Conservation (phyloP, 2,797 vertebrate genomes). For the Xerus rutilus region DNA sequence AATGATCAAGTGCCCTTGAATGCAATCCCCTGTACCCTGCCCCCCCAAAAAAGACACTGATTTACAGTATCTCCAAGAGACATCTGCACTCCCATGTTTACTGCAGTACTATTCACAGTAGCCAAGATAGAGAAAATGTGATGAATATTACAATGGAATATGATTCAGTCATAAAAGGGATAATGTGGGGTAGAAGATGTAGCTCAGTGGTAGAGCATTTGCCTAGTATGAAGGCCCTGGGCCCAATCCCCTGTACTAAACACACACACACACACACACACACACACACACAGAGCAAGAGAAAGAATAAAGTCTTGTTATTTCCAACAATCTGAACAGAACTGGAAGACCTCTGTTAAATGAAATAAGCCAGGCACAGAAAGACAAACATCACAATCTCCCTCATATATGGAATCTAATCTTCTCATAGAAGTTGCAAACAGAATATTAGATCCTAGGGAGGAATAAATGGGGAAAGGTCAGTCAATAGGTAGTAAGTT, state of each 20-base stretch:
- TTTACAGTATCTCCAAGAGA: background rate
- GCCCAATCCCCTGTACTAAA: background rate
- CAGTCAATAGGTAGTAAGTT: no score
- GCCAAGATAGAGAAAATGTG: no score
- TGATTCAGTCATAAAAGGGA: no score
- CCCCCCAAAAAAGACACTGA: no score
- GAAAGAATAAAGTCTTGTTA: background rate
- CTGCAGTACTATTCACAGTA: background rate
- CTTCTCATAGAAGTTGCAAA: background rate
- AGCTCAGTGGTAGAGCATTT: background rate
- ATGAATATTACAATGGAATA: no score
- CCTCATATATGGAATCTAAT: background rate
- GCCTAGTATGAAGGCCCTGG: background rate
- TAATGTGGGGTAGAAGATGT: background rate
- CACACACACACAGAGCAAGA: background rate
- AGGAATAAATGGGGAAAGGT: background rate
- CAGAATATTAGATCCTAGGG: background rate
- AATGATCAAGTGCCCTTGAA: no score
- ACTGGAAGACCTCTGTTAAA: background rate
- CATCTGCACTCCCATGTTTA: background rate
- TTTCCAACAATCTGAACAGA: background rate
- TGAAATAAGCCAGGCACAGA: background rate
- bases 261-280: no score
- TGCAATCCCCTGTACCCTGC: no score
- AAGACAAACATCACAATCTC: background rate